Base-by-base conservation (phyloP, 2,888 invertebrate species). In the Drosophila glabriapex region DNA sequence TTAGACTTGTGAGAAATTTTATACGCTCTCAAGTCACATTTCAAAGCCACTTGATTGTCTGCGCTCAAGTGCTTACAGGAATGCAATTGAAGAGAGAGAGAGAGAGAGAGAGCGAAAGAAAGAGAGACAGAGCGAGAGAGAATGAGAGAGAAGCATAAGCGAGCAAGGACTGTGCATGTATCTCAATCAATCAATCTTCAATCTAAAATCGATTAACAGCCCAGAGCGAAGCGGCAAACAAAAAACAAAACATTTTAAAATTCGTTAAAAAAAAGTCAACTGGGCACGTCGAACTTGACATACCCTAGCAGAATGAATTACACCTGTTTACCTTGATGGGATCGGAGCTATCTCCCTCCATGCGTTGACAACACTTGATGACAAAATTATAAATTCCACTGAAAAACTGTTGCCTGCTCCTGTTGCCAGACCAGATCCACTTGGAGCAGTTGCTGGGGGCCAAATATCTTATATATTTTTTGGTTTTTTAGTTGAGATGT, bases 101-200 rank as follows among this genome's bases (percentile, higher is more conserved):
- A 54, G 19, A 22, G 37, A 29, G 16, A 43, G 37, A 14, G 25
- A 14, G 9, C 14, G 5, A 53, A 4, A 16, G 43, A 29, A 14
- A 43, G 37, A 14, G n/a, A 33, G 33, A 33, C 10, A 35, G 14
- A 5, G 35, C 0, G 31, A 31, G 31, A 0, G 29, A 9, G 52
- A 29, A 14, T 22, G 46, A 52, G 53, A 14, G 28, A 25, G 14
- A 41, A 35, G 3, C 22, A 35, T 28, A 37, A 19, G 43, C 10
- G 56, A 50, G 16, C 35, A 58, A 52, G 50, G 28, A 39, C 22
- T 39, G 46, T 31, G 31, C 29, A 14, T 39, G 59, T 68, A 73
- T 84, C 75, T 73, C 56, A 74, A 83, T 78, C 87, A 83, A 87
- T 87, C 85, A 87, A 89, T 85, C 76, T 74, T 54, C 76, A 78